These are phyloP conservation scores for Gobiocypris rarus DNA, from an alignment of 2,113 vertebrate genomes.

Conservation along the genomic window DNA sequence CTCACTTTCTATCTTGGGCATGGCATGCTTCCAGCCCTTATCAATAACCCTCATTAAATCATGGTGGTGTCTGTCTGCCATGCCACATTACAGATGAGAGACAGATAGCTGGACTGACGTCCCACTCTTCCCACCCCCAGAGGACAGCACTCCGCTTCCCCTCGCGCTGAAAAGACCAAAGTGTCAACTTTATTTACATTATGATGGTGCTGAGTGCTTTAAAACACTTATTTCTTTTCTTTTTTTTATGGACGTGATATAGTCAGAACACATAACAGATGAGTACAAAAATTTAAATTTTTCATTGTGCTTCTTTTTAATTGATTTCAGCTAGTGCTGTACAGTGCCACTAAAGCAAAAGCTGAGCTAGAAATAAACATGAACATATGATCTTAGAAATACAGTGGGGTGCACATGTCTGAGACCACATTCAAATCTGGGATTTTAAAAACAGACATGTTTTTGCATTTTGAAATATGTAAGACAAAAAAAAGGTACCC, in stretches of 20 bases:
- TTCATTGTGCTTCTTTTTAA: background rate
- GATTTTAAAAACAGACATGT: background rate
- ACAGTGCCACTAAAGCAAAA: background rate
- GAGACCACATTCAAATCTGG: background rate
- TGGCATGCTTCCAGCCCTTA: constrained; percentile 32
- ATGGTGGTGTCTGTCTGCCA: constrained; percentile 39
- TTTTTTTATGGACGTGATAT: background rate
- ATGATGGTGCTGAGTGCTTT: background rate
- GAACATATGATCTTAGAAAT: background rate
- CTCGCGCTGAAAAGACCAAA: constrained; percentile 9
- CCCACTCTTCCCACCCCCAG: background rate
- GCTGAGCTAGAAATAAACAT: background rate
- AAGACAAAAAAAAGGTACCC: background rate
- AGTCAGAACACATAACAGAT: background rate
- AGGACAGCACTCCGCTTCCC: constrained; percentile 3
- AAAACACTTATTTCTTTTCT: background rate
- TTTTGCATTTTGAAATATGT: background rate
- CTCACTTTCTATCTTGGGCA: background rate
- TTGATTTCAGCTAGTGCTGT: background rate
- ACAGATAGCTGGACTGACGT: constrained; percentile 30
- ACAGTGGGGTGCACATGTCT: background rate
- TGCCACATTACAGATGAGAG: constrained; percentile 34
- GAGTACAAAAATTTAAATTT: background rate
- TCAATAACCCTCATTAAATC: constrained; percentile 42
- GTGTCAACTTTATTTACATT: constrained; percentile 41